Base-by-base conservation (phyloP, 2,113 vertebrate genomes). In the Cinclus mexicanus region DNA sequence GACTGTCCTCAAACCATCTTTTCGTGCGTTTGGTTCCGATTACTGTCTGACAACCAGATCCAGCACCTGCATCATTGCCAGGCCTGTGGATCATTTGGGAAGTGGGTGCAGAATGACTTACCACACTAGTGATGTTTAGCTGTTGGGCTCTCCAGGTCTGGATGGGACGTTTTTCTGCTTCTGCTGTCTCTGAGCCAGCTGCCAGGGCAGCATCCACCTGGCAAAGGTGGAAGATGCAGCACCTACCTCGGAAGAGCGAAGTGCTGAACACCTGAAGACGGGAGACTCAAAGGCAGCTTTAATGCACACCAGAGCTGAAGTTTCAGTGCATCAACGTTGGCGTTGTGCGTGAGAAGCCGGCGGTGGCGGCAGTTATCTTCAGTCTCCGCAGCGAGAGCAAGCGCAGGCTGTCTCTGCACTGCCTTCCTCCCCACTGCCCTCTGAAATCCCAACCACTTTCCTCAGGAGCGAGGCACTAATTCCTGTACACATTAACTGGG, bases 121-220 rank as follows among this genome's bases (percentile, higher is more conserved):
- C 12, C 37, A 28, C 22, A 44, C 49, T 19, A 6, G 20, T 18
- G 35, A n/a, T 69, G 24, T 4, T 85, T 49, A 57, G 44, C 60
- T 11, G 1, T 25, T 63, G 56, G 59, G 28, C 53, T 33, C 21
- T 37, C 14, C 1, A 2, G 17, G 4, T 53, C 53, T 49, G 59
- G 44, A 86, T 41, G 9, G 4, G 4, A 37, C 75, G 42, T 6
- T 55, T 16, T 60, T 67, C 39, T 6, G 2, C n/a, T 57, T 77
- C 64, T 89, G 23, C 72, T 17, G 41, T 82, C 39, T 77, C 50
- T 1, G 1, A 79, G 65, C 56, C 3, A 8, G 52, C 77, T 35
- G 23, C 44, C 67, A 37, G n/a, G 57, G 22, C 29, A 57, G 47
- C 23, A 3, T 18, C 12, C 1, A 1, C 14, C n/a, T 0, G 0